These are phyloP conservation scores for Antrozous pallidus DNA, from an alignment of 2,797 vertebrate genomes.

Conservation along the genomic window DNA sequence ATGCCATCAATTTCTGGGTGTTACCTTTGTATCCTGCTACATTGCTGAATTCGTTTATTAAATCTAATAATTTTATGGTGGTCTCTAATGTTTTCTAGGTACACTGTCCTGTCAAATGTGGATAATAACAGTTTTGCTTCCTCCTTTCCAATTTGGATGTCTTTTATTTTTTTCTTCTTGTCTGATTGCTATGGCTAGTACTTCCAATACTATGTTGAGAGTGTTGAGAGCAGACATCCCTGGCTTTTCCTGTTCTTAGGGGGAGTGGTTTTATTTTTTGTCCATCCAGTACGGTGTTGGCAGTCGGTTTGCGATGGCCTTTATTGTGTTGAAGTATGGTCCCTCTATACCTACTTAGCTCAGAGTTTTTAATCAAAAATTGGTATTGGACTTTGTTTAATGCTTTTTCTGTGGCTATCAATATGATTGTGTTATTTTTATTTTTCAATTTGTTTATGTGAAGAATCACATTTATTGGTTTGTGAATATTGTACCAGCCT, in stretches of 20 bases:
- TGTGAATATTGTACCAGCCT: not conserved
- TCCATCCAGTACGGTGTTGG: not conserved
- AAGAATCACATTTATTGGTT: not conserved
- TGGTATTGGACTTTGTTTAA: not conserved
- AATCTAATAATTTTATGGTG: not conserved
- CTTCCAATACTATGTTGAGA: not conserved
- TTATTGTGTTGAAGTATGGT: not conserved
- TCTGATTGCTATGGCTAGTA: not conserved
- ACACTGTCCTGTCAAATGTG: not conserved
- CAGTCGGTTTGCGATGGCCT: not conserved
- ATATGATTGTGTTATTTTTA: not conserved
- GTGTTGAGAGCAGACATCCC: not conserved
- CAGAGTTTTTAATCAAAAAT: not conserved
- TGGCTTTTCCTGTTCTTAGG: not conserved
- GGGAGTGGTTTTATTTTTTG: not conserved
- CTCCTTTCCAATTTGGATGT: not conserved
- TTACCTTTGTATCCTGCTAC: not conserved
- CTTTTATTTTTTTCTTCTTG: not conserved
- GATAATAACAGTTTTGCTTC: not conserved
- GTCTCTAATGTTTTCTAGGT: not conserved
- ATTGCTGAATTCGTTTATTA: not conserved
- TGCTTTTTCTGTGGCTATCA: not conserved
- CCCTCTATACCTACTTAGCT: not conserved
- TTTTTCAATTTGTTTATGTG: not conserved
- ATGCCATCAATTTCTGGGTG: not conserved